Base-by-base conservation (phyloP, 2,113 vertebrate genomes). In the Sula dactylatra region DNA sequence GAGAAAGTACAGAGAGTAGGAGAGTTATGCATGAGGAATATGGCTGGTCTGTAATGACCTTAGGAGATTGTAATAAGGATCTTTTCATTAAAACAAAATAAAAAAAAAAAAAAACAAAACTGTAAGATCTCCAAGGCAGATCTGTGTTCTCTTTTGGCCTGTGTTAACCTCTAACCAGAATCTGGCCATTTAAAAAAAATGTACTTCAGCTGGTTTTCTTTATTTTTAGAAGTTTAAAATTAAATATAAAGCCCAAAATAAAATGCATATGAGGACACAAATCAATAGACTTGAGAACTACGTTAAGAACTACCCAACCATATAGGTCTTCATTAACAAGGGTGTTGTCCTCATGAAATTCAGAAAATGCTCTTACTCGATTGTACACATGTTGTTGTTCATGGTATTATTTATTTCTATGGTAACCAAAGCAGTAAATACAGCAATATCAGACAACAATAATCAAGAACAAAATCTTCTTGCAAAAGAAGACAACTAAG, bases 191-290 rank as follows among this genome's bases (percentile, higher is more conserved):
- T 9, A 4, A 85, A 84, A 93, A 82, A 76, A 89, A 86, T 52
- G 0, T 55, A 34, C 83, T 91, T 96, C 93, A 97, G 84, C 93
- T 95, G 91, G 67, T 88, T 94, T 96, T 81, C 93, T 96, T 97
- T 95, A 94, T 79, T 93, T 95, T 93, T 90, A 78, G 84, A 88
- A 93, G 87, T 95, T 95, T 86, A 95, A 97, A 97, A 97, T 96
- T 22, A 94, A 97, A 85, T 80, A 61, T 93, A 96, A 97, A 91
- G 94, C 93, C 86, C 45, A 73, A 91, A 96, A 97, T 95, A 97
- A 96, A 97, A 91, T 93, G 78, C 95, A 94, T 82, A 86, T 93
- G 91, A 95, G 54, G 71, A 91, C 71, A 91, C 55, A 54, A 92
- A 95, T 91, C 89, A 62, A 73, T 70, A 80, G 81, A 77, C 84